Evolutionary conservation across 23 tunicate genomes (phyloP).

Genomic region (Pegea sp.): DNA sequence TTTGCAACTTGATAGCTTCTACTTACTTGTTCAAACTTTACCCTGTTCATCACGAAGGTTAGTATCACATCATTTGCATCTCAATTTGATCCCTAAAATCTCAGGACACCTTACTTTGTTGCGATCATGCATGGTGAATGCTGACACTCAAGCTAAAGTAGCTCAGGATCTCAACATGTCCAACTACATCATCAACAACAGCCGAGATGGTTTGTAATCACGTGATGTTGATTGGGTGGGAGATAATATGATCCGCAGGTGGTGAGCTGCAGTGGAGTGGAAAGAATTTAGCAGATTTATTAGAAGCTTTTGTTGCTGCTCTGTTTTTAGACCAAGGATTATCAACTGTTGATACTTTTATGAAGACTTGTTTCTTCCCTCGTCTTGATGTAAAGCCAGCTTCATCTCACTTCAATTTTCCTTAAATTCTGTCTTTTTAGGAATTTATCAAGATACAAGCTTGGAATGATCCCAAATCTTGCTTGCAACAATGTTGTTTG

Average conservation of each 20-base stretch:
- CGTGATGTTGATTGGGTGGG: too few relatives aligned
- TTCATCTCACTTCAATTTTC: not conserved
- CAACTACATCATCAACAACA: conserved; percentile 23
- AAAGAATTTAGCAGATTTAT: conserved; percentile 80
- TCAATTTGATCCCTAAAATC: not conserved
- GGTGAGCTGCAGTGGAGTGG: conserved; percentile 71
- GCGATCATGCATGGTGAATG: conserved; percentile 83
- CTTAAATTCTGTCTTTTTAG: conserved; percentile 1
- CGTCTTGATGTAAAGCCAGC: not conserved
- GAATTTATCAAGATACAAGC: conserved; percentile 86
- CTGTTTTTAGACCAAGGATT: conserved; percentile 67
- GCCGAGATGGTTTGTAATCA: too few relatives aligned
- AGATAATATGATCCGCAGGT: too few relatives aligned
- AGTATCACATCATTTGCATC: not conserved
- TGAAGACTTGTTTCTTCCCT: conserved; percentile 16
- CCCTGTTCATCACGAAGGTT: conserved; percentile 96
- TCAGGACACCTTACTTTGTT: conserved; percentile 77
- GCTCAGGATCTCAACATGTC: conserved; percentile 89
- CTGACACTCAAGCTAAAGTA: conserved; percentile 72
- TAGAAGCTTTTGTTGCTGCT: conserved; percentile 88
- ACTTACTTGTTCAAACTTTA: conserved; percentile 64
- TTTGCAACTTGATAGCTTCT: conserved; percentile 86
- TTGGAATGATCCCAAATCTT: conserved; percentile 98
- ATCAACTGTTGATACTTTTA: conserved; percentile 60
- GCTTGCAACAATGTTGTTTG: conserved; percentile 94